These are phyloP conservation scores for Akabosia matsudoensis DNA, from an alignment of 1,140 invertebrate species.

Conservation along the genomic window DNA sequence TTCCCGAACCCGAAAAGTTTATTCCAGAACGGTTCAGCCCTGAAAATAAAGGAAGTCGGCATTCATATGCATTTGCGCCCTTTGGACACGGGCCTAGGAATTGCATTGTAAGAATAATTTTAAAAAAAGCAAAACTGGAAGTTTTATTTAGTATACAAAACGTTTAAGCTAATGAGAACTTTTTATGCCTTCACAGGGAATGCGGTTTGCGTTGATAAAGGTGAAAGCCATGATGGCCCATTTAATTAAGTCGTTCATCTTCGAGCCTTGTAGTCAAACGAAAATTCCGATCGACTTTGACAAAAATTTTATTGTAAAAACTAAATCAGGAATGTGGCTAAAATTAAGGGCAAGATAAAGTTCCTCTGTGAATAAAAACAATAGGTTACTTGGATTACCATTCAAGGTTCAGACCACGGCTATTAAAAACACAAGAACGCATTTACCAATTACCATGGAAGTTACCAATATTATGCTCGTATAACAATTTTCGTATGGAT, in stretches of 20 bases:
- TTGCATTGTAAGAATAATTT: constrained; percentile 21
- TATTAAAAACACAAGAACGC: too few relatives aligned
- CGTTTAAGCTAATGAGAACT: not conserved
- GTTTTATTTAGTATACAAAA: not conserved
- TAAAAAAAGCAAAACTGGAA: not conserved
- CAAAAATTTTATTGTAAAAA: not conserved
- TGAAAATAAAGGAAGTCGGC: not conserved
- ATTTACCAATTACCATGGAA: too few relatives aligned
- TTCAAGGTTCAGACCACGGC: too few relatives aligned
- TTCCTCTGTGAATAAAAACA: too few relatives aligned
- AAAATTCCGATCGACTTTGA: not conserved
- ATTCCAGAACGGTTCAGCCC: constrained; percentile 2
- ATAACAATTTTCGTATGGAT: too few relatives aligned
- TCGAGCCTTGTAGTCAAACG: not conserved
- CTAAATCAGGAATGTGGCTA: not conserved
- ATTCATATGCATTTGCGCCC: not conserved
- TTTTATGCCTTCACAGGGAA: constrained; percentile 34
- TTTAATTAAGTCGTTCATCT: not conserved
- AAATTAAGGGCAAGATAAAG: not conserved
- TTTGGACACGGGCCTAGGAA: constrained; percentile 15
- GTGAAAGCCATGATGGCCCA: not conserved
- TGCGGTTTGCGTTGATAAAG: constrained; percentile 31
- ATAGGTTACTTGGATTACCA: too few relatives aligned
- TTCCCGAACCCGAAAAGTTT: not conserved
- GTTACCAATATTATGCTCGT: too few relatives aligned